These are phyloP conservation scores for Hylyphantes graminicola DNA, from an alignment of 1,140 invertebrate species.

Conservation along the genomic window DNA sequence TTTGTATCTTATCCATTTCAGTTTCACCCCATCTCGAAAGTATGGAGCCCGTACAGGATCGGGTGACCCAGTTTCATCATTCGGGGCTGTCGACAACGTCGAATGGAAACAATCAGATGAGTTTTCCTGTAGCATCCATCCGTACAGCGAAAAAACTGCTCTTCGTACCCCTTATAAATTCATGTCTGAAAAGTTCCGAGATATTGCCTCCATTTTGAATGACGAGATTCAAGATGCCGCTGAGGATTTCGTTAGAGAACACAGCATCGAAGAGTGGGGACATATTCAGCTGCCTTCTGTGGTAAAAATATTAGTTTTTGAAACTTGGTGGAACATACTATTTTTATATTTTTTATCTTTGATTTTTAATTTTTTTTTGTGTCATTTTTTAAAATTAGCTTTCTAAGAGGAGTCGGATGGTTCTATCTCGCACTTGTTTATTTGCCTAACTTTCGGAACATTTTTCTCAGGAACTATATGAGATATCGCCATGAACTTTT, in stretches of 20 bases:
- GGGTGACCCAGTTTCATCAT: slow-evolving; percentile 29
- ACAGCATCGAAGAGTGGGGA: slow-evolving; percentile 46
- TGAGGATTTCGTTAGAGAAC: slow-evolving; percentile 2
- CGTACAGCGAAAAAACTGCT: slow-evolving; percentile 19
- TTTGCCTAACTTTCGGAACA: no score
- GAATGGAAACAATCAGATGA: slow-evolving; percentile 46
- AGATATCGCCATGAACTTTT: no score
- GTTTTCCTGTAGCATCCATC: slow-evolving; percentile 18
- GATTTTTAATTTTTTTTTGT: neutral
- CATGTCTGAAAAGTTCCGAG: slow-evolving; percentile 73
- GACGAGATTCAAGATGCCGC: slow-evolving; percentile 69
- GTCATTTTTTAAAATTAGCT: no score
- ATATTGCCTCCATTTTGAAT: slow-evolving; percentile 69
- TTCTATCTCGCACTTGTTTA: no score
- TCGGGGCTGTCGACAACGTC: neutral
- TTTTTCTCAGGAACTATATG: no score
- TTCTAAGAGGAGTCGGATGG: no score
- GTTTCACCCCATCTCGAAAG: slow-evolving; percentile 51
- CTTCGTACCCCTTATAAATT: slow-evolving; percentile 61
- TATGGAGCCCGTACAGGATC: slow-evolving; percentile 17
- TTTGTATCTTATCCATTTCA: slow-evolving; percentile 18
- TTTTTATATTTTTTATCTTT: neutral
- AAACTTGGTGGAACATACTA: no score
- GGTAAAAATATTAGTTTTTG: neutral
- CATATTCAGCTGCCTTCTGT: slow-evolving; percentile 41